These are phyloP conservation scores for Anguilla marmorata DNA, from an alignment of 2,797 vertebrate genomes.

Conservation along the genomic window DNA sequence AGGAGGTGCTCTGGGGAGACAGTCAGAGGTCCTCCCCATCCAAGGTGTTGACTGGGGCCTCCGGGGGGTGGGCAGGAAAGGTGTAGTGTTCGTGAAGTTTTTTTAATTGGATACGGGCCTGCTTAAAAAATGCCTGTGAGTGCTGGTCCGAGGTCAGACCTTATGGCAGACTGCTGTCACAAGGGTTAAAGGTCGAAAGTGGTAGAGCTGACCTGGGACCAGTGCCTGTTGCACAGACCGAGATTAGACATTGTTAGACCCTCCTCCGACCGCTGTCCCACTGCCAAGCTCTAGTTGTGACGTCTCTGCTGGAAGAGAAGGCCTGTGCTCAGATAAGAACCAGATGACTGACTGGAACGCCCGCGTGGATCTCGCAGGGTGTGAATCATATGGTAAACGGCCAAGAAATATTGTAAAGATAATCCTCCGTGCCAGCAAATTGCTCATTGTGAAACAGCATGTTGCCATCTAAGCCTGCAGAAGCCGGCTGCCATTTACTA, in stretches of 20 bases:
- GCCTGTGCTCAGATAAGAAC: slow-evolving; percentile 65
- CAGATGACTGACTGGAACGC: slow-evolving; percentile 81
- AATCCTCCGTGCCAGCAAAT: slow-evolving; percentile 72
- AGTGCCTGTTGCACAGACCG: background rate
- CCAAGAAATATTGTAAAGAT: slow-evolving; percentile 63
- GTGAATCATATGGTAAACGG: slow-evolving; percentile 84
- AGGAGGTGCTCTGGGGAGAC: slow-evolving; percentile 38
- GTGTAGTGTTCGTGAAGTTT: slow-evolving; percentile 51
- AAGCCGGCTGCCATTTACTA: slow-evolving; percentile 8
- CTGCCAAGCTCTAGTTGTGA: background rate
- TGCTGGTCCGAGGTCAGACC: background rate
- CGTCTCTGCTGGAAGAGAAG: background rate
- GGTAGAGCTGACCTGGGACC: background rate
- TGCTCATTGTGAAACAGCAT: slow-evolving; percentile 68
- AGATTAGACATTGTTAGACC: background rate
- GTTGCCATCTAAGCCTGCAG: slow-evolving; percentile 32
- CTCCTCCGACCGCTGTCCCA: background rate
- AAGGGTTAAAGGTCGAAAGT: background rate
- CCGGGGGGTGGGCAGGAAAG: too few relatives aligned
- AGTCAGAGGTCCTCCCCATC: slow-evolving; percentile 27
- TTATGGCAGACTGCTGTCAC: background rate
- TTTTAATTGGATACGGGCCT: slow-evolving; percentile 7
- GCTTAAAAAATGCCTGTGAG: background rate
- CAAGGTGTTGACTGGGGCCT: too few relatives aligned
- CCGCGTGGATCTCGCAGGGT: slow-evolving; percentile 67